These are phyloP conservation scores for Chaetura pelagica DNA, from an alignment of 2,113 vertebrate species.

Conservation along the genomic window DNA sequence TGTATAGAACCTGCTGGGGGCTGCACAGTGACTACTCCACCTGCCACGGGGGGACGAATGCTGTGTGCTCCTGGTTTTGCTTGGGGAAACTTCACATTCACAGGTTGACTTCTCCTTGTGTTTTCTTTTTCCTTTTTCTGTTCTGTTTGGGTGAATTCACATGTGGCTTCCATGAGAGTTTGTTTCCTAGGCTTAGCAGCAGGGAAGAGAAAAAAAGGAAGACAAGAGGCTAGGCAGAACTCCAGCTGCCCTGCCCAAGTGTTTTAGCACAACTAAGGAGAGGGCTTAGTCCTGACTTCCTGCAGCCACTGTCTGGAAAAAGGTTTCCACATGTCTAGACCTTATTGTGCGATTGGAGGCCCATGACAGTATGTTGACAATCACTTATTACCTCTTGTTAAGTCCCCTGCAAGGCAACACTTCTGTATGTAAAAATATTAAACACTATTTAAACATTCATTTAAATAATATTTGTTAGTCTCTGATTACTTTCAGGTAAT, in stretches of 20 bases:
- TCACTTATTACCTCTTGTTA: neutral
- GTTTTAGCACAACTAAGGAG: neutral
- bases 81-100: neutral
- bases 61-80: neutral
- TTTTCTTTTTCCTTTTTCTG: neutral
- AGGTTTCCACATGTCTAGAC: neutral
- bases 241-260: neutral
- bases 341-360: neutral
- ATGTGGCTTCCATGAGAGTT: neutral
- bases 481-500: neutral
- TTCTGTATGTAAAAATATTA: neutral
- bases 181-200: neutral
- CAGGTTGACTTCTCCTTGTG: neutral
- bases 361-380: neutral
- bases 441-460: neutral
- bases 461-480: neutral
- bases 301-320: neutral
- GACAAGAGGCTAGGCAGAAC: neutral
- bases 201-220: neutral
- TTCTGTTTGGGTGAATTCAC: neutral
- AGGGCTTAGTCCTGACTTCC: neutral
- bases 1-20: neutral
- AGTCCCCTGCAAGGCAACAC: neutral
- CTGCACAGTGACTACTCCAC: fast-evolving
- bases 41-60: neutral